A percentile compares a stretch with the other conserved stretches of the same genome.
Evolutionary conservation across 2,113 vertebrate genomes (phyloP).

Genomic region (Trogon melanurus): DNA sequence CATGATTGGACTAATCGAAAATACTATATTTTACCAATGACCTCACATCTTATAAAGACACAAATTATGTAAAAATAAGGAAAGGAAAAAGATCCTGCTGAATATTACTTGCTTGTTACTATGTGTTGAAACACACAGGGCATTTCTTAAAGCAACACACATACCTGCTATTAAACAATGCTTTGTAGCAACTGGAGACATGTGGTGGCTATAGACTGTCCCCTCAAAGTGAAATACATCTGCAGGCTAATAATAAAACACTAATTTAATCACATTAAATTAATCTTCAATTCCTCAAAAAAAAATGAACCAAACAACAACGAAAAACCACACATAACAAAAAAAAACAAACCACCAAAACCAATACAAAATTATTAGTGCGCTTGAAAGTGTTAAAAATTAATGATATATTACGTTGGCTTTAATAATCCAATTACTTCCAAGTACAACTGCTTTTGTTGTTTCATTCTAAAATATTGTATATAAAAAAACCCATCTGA

Average conservation of each 20-base stretch:
- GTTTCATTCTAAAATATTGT: neutral
- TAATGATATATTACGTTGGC: neutral
- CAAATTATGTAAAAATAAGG: neutral
- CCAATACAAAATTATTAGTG: neutral
- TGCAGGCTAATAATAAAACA: conserved; percentile 80
- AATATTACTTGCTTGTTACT: neutral
- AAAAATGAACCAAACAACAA: too few species aligned
- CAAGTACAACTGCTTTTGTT: neutral
- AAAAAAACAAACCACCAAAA: neutral
- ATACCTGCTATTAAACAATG: conserved; percentile 96
- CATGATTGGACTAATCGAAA: neutral
- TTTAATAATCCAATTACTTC: neutral
- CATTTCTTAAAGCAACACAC: conserved; percentile 13
- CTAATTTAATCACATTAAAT: neutral
- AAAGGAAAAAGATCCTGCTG: neutral
- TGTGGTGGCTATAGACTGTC: conserved; percentile 94
- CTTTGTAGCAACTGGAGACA: conserved; percentile 91
- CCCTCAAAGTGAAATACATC: conserved; percentile 92
- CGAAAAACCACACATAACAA: neutral
- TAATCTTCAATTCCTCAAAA: too few species aligned
- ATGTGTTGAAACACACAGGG: neutral
- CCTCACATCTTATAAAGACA: neutral
- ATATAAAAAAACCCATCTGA: neutral
- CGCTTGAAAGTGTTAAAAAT: neutral
- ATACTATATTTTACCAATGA: neutral